Conservation (phyloP, 2,113 vertebrate genomes). For the Paradoxurus hermaphroditus region DNA sequence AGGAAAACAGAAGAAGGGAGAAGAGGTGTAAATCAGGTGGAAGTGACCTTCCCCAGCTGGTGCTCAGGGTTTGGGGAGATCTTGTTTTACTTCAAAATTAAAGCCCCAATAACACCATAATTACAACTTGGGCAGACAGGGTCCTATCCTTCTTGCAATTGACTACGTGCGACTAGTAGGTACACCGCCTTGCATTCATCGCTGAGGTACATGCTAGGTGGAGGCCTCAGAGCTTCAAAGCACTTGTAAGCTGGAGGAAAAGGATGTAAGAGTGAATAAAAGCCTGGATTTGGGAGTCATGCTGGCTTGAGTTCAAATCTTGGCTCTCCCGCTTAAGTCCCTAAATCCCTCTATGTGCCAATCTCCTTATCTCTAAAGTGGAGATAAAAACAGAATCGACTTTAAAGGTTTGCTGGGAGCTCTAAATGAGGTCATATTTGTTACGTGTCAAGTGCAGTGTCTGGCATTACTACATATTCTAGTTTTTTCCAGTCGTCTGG, state of each 20-base stretch:
- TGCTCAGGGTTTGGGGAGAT: neutral
- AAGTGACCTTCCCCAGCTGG: neutral
- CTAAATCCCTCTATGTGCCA: neutral
- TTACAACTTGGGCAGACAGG: neutral
- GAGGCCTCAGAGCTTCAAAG: neutral
- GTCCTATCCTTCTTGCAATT: neutral
- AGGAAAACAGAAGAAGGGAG: neutral
- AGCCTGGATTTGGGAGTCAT: neutral
- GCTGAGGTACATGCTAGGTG: neutral
- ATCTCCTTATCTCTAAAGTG: constrained; percentile 7
- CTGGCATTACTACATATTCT: neutral
- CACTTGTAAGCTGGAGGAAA: neutral
- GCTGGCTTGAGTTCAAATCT: neutral
- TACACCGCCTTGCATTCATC: neutral
- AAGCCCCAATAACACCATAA: neutral
- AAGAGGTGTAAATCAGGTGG: neutral
- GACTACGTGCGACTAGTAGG: neutral
- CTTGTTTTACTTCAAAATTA: neutral
- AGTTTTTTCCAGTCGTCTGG: neutral
- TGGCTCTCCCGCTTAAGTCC: neutral
- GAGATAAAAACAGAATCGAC: neutral
- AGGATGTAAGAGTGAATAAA: neutral
- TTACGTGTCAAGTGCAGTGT: neutral
- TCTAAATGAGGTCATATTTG: neutral
- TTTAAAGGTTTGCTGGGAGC: neutral